Conservation (phyloP, 2,113 vertebrate genomes). For the Rhizomys pruinosus region DNA sequence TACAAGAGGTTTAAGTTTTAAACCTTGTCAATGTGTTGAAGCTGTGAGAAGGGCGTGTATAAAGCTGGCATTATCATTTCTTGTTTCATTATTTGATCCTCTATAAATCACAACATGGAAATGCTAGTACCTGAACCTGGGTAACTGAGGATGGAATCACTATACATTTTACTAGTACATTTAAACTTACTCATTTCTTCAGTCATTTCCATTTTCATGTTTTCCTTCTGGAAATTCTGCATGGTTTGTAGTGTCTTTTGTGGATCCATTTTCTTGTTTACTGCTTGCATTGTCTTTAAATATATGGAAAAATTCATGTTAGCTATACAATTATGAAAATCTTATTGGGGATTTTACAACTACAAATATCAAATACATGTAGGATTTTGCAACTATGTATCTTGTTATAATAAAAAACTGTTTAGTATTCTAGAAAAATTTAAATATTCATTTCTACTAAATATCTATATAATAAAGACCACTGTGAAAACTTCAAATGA, state of each 20-base stretch:
- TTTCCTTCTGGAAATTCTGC: conserved; percentile 99
- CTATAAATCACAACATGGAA: not conserved
- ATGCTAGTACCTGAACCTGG: not conserved
- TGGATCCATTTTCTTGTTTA: conserved; percentile 99
- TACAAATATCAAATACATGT: not conserved
- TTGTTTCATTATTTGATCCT: conserved; percentile 10
- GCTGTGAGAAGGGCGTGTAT: not conserved
- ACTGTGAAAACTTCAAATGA: not conserved
- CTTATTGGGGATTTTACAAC: conserved; percentile 28
- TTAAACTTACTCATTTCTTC: conserved; percentile 96
- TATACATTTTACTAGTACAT: not conserved
- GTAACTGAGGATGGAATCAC: conserved; percentile 24
- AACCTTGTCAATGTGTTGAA: not conserved
- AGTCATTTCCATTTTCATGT: conserved; percentile 99
- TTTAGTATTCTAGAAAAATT: conserved; percentile 44
- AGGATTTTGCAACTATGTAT: conserved; percentile 24
- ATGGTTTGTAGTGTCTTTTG: conserved; percentile 97
- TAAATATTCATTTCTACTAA: conserved; percentile 48
- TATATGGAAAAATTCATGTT: conserved; percentile 42
- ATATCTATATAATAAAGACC: conserved; percentile 6
- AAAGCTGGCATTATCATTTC: not conserved
- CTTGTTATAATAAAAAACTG: conserved; percentile 11
- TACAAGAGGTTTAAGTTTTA: not conserved
- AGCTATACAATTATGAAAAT: conserved; percentile 26
- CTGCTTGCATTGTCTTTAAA: conserved; percentile 95